Percentiles rank a stretch among this genome's conserved stretches.
Evolutionary conservation across 2,888 invertebrate genomes (phyloP).

Genomic region (Bursaphelenchus okinawaensis): DNA sequence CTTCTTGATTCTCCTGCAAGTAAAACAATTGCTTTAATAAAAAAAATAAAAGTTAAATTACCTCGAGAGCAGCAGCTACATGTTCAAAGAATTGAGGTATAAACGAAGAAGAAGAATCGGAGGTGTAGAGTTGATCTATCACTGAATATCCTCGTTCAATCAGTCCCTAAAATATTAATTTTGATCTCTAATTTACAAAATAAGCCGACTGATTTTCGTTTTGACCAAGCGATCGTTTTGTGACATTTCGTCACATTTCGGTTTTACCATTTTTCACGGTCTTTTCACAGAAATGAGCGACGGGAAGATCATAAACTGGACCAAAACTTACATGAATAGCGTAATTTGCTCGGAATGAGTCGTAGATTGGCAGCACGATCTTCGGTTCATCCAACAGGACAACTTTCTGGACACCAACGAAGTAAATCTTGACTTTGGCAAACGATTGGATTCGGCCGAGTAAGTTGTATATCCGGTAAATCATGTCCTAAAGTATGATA

Average conservation of each 20-base stretch:
- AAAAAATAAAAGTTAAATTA: not conserved
- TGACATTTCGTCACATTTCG: no score
- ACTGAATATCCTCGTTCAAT: constrained; percentile 39
- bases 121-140: constrained; percentile 34
- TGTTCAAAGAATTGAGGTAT: constrained; percentile 22
- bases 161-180: constrained; percentile 29
- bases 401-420: not conserved
- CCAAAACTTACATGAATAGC: constrained; percentile 29
- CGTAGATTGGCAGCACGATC: not conserved
- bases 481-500: not conserved
- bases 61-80: constrained; percentile 11
- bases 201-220: not conserved
- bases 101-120: not conserved
- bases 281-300: no score
- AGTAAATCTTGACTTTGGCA: not conserved
- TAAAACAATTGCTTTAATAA: no score
- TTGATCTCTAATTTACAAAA: no score
- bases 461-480: not conserved
- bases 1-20: constrained; percentile 30
- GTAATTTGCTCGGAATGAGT: constrained; percentile 33
- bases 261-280: no score
- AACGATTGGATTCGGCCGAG: not conserved
- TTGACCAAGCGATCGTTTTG: not conserved
- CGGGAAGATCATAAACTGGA: not conserved
- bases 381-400: not conserved